These are phyloP conservation scores for Aphelinus atriplicis DNA, from an alignment of 1,140 invertebrate genomes.

Conservation along the genomic window DNA sequence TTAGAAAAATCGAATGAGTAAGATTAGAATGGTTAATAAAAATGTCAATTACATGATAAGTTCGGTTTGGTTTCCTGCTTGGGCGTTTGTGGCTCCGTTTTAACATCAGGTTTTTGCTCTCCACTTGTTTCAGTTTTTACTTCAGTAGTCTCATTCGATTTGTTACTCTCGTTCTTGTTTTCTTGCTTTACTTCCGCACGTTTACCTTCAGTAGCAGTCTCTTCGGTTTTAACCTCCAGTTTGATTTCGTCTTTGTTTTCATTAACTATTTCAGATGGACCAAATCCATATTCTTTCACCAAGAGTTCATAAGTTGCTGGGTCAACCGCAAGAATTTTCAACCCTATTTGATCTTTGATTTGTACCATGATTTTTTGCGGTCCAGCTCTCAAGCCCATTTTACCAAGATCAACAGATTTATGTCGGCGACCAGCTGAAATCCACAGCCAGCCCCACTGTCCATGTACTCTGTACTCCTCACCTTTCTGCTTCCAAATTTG, in stretches of 20 bases:
- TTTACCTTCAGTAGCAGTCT: conserved; percentile 16
- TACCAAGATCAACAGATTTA: conserved; percentile 60
- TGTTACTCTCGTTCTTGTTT: conserved; percentile 59
- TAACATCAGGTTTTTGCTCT: conserved; percentile 42
- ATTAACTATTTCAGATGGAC: conserved; percentile 40
- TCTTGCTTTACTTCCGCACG: conserved; percentile 52
- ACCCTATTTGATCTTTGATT: conserved; percentile 73
- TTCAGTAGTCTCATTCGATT: conserved; percentile 47
- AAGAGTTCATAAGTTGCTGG: conserved; percentile 78
- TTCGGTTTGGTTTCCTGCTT: conserved; percentile 55
- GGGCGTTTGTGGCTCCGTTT: conserved; percentile 33
- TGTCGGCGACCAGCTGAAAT: conserved; percentile 74
- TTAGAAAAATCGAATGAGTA: neutral
- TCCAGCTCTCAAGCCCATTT: conserved; percentile 72
- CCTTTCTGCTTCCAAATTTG: conserved; percentile 97
- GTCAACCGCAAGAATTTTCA: conserved; percentile 79
- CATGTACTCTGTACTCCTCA: conserved; percentile 95
- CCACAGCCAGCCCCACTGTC: conserved; percentile 96
- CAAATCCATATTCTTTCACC: conserved; percentile 61
- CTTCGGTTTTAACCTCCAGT: conserved; percentile 59
- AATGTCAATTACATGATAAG: conserved; percentile 52
- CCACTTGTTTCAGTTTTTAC: conserved; percentile 58
- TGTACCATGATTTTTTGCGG: conserved; percentile 84
- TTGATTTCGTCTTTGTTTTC: conserved; percentile 47
- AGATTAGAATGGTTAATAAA: conserved; percentile 29